Evolutionary conservation across 2,113 vertebrate species (phyloP).

Genomic region (Colistium nudipinnis): DNA sequence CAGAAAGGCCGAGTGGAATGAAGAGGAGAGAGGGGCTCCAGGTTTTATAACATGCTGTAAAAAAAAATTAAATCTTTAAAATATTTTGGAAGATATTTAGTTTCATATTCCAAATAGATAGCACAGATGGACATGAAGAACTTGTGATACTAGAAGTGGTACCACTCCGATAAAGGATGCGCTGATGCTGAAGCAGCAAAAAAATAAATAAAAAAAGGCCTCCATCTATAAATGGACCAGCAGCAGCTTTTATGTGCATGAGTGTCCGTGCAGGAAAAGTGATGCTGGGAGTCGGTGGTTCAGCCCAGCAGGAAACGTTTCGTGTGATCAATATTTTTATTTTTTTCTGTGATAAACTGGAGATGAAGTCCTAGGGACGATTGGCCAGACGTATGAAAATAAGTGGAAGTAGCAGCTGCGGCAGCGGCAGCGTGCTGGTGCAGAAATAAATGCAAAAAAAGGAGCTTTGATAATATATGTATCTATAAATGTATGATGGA

Average conservation of each 20-base stretch:
- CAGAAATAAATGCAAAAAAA: not conserved
- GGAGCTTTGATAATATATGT: not conserved
- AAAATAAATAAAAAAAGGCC: no score
- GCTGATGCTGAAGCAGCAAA: no score
- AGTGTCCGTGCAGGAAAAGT: not conserved
- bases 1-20: slow-evolving; percentile 5
- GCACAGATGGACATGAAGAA: not conserved
- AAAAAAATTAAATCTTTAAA: no score
- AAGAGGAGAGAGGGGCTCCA: not conserved
- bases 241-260: no score
- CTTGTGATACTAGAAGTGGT: not conserved
- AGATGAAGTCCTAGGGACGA: not conserved
- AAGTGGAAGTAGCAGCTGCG: not conserved
- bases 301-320: not conserved
- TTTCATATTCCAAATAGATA: slow-evolving; percentile 3
- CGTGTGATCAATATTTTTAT: not conserved
- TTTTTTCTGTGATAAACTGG: not conserved
- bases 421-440: not conserved
- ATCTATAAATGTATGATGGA: not conserved
- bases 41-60: no score
- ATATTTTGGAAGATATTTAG: slow-evolving; percentile 10
- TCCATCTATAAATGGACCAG: no score
- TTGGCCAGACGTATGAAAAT: not conserved
- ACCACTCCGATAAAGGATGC: not conserved
- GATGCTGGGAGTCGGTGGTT: not conserved